phyloP scores from a whole-genome alignment of 2,113 vertebrate species.

The Labeo rohita region DNA sequence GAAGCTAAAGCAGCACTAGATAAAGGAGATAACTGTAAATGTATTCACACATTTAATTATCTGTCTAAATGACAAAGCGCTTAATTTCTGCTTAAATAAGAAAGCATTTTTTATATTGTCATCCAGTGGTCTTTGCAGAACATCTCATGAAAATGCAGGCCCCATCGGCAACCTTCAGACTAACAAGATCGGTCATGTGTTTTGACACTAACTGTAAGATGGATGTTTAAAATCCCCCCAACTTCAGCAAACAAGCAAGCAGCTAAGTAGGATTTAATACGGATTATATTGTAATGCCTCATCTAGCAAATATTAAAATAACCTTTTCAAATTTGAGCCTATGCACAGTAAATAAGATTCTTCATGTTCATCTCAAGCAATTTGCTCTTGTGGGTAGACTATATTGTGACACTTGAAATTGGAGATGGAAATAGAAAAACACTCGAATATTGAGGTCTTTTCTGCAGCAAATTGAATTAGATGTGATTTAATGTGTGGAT shows the following conservation, averaged over 20 bases:
- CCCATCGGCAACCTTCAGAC: background rate
- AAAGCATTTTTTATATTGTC: background rate
- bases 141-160: background rate
- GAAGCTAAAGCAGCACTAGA: background rate
- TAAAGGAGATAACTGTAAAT: constrained; percentile 4
- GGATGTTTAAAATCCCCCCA: constrained; percentile 11
- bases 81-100: background rate
- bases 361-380: constrained; percentile 1
- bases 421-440: background rate
- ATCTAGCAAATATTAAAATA: constrained; percentile 35
- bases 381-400: background rate
- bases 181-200: constrained; percentile 6
- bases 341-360: constrained; percentile 6
- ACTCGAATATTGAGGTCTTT: background rate
- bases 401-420: constrained; percentile 13
- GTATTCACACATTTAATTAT: background rate
- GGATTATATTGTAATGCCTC: constrained; percentile 38
- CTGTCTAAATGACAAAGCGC: constrained; percentile 15
- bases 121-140: background rate
- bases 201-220: constrained; percentile 24
- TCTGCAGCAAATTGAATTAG: background rate
- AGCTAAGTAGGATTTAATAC: constrained; percentile 5
- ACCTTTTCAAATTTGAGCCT: constrained; percentile 23
- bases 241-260: constrained; percentile 4
- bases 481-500: background rate